These are phyloP conservation scores for Manis javanica DNA, from an alignment of 2,797 vertebrate species.

Conservation along the genomic window DNA sequence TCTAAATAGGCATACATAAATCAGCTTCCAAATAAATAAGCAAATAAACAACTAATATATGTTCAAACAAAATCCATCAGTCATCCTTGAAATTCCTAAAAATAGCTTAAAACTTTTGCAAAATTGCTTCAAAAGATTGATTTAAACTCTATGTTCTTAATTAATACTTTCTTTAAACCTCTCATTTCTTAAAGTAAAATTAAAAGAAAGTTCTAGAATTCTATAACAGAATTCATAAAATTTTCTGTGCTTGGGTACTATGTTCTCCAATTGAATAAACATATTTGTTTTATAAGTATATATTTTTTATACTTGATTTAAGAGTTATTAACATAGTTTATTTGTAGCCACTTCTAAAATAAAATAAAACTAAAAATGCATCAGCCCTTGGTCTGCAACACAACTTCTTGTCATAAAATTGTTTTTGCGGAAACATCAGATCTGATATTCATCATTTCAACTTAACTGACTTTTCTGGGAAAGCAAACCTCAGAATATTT, in stretches of 20 bases:
- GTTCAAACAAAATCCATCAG: neutral
- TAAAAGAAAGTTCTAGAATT: neutral
- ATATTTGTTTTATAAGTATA: neutral
- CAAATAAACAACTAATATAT: neutral
- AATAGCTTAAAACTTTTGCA: neutral
- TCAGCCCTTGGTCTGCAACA: neutral
- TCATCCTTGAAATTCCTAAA: neutral
- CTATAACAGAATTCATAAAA: conserved; percentile 23
- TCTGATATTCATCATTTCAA: conserved; percentile 21
- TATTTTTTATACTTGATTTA: conserved; percentile 26
- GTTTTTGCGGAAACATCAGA: neutral
- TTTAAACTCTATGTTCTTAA: neutral
- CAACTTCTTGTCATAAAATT: conserved; percentile 53
- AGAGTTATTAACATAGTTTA: conserved; percentile 28
- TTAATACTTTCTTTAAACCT: neutral
- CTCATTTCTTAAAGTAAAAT: conserved; percentile 11
- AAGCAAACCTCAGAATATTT: conserved; percentile 50
- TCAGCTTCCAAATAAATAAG: neutral
- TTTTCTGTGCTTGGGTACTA: neutral
- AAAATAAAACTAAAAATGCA: conserved; percentile 47
- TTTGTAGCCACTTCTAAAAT: conserved; percentile 41
- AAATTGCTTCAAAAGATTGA: neutral
- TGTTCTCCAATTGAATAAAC: neutral
- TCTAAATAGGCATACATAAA: neutral
- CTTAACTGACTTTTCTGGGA: conserved; percentile 20